Evolutionary conservation across 2,888 invertebrate species (phyloP).

Genomic region (Acrobeloides nanus): DNA sequence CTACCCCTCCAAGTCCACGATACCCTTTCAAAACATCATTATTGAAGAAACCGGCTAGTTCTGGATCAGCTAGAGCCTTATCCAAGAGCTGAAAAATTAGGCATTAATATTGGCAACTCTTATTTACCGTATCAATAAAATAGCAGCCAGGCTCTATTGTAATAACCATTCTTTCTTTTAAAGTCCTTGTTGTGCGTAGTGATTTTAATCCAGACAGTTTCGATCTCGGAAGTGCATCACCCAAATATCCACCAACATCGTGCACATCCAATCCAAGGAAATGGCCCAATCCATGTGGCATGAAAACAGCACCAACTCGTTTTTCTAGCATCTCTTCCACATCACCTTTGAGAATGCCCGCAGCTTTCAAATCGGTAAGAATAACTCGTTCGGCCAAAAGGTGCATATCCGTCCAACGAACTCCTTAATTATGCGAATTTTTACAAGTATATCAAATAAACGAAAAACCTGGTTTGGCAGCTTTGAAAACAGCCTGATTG

Average conservation of each 20-base stretch:
- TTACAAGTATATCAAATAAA: background rate
- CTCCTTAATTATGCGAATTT: conserved; percentile 50
- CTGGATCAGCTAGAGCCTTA: conserved; percentile 68
- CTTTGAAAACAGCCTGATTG: conserved; percentile 72
- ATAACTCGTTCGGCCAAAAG: conserved; percentile 68
- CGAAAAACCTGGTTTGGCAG: conserved; percentile 68
- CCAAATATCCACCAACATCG: conserved; percentile 86
- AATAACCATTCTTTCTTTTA: conserved; percentile 70
- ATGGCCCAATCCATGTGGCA: conserved; percentile 95
- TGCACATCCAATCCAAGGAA: conserved; percentile 90
- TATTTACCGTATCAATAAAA: conserved; percentile 70
- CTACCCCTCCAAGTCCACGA: conserved; percentile 75
- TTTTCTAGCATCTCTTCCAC: conserved; percentile 61
- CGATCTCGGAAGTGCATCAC: conserved; percentile 60
- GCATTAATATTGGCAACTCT: background rate
- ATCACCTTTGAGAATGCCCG: conserved; percentile 67
- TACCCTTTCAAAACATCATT: conserved; percentile 68
- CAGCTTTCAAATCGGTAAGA: conserved; percentile 67
- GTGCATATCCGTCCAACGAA: conserved; percentile 90
- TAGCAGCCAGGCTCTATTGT: conserved; percentile 97
- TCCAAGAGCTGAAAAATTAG: conserved; percentile 66
- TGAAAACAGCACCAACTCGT: conserved; percentile 75
- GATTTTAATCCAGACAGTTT: conserved; percentile 66
- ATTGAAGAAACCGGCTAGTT: conserved; percentile 70
- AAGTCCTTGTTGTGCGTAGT: conserved; percentile 71